Evolutionary conservation across 2,888 invertebrate species (phyloP), one percentile per base, ranked within the genome.

Genomic region (Hypercompe scribonia): DNA sequence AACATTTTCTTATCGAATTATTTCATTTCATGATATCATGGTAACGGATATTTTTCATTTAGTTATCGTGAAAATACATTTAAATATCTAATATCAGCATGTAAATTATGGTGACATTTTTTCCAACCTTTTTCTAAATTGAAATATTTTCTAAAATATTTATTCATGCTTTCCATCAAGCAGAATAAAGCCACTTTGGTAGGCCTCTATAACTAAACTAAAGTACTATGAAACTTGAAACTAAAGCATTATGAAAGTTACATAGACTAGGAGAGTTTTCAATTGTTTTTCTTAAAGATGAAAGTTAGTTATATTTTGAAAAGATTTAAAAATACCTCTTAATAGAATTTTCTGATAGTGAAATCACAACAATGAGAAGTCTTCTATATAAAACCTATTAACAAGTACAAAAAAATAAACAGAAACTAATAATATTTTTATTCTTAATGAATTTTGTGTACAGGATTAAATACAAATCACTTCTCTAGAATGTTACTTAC

Each of bases 181-280:
- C n/a, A n/a, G n/a, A n/a, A n/a, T n/a, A n/a, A n/a, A n/a, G n/a
- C n/a, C n/a, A n/a, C n/a, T n/a, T n/a, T n/a, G n/a, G n/a, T n/a
- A n/a, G n/a, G n/a, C n/a, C n/a, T n/a, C n/a, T n/a, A n/a, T n/a
- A n/a, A n/a, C n/a, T n/a, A n/a, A n/a, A n/a, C n/a, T n/a, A n/a
- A n/a, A n/a, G n/a, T n/a, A n/a, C n/a, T n/a, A n/a, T n/a, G 50
- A 78, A 81, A 81, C 66, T 81, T 81, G 34, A 65, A 68, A 75
- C 50, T 72, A 73, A 67, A 70, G 65, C 77, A 74, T 65, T 72
- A 70, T 73, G 74, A 76, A 81, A 84, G 79, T 79, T 75, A 68
- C 73, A 68, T 79, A 77, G 81, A 71, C 79, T 81, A 81, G 54
- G 68, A 72, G 74, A 77, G 68, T 81, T 78, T 67, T 34, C 28